These are phyloP conservation scores for Myathropa florea DNA, from an alignment of 2,888 invertebrate genomes.

Conservation along the genomic window DNA sequence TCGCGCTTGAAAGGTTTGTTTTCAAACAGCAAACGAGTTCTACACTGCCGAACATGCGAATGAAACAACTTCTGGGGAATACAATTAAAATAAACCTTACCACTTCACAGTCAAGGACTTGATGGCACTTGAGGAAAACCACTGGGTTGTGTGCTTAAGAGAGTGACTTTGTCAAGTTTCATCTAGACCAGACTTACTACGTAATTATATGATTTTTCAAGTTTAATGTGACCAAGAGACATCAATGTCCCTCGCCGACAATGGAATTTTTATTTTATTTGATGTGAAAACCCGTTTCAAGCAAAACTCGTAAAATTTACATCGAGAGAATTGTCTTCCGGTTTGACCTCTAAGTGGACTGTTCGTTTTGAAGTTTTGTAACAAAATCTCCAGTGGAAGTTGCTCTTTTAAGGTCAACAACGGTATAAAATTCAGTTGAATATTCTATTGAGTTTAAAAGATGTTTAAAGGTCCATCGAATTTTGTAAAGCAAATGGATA, in stretches of 20 bases:
- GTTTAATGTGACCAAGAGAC: not conserved
- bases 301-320: not conserved
- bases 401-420: not conserved
- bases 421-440: not conserved
- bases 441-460: not conserved
- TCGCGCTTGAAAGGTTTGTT: not conserved
- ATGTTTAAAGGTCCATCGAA: not conserved
- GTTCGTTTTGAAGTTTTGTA: not conserved
- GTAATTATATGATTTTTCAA: not conserved
- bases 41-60: not conserved
- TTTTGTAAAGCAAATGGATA: not conserved
- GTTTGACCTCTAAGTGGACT: not conserved
- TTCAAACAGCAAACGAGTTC: not conserved
- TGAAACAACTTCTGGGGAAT: not conserved
- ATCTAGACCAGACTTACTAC: not conserved
- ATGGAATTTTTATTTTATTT: not conserved
- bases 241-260: not conserved
- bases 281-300: slow-evolving; percentile 14
- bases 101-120: not conserved
- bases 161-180: not conserved
- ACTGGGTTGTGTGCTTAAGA: not conserved
- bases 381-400: not conserved
- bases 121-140: not conserved
- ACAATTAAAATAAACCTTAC: not conserved
- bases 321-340: slow-evolving; percentile 22